These are phyloP conservation scores for Cygnus buccinator DNA, from an alignment of 2,113 vertebrate species.

Conservation along the genomic window DNA sequence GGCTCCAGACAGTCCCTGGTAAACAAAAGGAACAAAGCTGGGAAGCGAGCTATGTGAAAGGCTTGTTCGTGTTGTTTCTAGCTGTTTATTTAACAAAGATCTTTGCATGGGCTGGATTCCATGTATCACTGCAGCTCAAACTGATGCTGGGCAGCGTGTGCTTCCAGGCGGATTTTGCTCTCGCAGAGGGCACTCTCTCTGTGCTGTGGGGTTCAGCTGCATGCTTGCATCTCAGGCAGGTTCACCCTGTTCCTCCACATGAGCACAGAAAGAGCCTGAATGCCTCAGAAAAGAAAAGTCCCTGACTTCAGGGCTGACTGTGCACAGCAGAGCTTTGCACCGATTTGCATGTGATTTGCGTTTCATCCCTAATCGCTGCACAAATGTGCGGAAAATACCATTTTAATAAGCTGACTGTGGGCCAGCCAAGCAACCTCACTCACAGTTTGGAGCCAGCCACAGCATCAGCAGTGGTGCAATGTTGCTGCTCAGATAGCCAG, in stretches of 20 bases:
- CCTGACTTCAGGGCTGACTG: slow-evolving; percentile 1
- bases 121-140: neutral
- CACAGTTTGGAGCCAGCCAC: neutral
- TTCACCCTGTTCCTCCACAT: neutral
- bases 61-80: neutral
- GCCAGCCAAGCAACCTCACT: slow-evolving; percentile 16
- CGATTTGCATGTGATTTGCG: slow-evolving; percentile 49
- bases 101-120: neutral
- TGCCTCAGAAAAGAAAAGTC: slow-evolving; percentile 2
- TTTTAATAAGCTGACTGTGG: slow-evolving; percentile 39
- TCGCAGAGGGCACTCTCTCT: neutral
- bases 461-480: neutral
- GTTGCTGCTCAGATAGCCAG: neutral
- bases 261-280: neutral
- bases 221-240: neutral
- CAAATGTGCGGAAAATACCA: neutral
- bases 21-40: neutral
- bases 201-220: rapidly evolving
- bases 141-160: neutral
- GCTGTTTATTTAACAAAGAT: neutral
- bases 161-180: neutral
- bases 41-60: neutral
- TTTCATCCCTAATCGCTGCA: slow-evolving; percentile 34
- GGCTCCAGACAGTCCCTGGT: neutral
- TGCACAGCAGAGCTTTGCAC: neutral